Evolutionary conservation across 2,113 vertebrate genomes (phyloP), one percentile per base, ranked within the genome.

Genomic region (Galeopterus variegatus): DNA sequence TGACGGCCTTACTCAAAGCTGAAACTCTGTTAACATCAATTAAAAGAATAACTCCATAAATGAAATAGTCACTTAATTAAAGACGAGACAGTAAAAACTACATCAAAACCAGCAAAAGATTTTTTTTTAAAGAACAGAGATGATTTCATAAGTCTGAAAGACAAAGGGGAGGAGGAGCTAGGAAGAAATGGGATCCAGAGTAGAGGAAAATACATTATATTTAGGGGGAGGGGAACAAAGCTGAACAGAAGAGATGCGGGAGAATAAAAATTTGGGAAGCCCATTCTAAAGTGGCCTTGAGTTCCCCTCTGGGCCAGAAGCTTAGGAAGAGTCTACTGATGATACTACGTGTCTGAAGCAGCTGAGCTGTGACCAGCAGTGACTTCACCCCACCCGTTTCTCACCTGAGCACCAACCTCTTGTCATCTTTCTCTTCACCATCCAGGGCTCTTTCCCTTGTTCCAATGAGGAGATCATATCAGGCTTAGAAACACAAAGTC

Each of bases 401-500:
- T 11, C 83, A 98, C 97, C 96, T 84, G 89, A 14, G n/a, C 65
- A 8, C 28, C 0, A 0, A 41, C 67, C 89, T 87, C 89, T 19
- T 7, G 82, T 58, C 56, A 8, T 0, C 92, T 28, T 90, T 48
- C 26, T 88, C 58, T 56, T 81, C 28, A 7, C 36, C 31, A 31
- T 19, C 81, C 94, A 96, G 14, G 94, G 91, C 45, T 85, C 93
- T 8, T 48, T 58, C 15, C 94, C 90, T 90, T 95, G 93, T 26
- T 98, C 97, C 93, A 97, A 6, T 0, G 58, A 94, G 24, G 89
- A 64, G 45, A 97, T 97, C 92, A 97, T 8, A 5, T 73, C 45
- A 0, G 97, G 97, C 89, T 98, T 97, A 11, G 93, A 97, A 67
- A 31, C 8, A 79, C 96, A 97, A 28, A 97, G 95, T 41, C 97